A percentile compares a stretch with the other conserved stretches of the same genome.
These are phyloP conservation scores for Arothron firmamentum DNA, from an alignment of 2,113 vertebrate genomes.

Conservation along the genomic window DNA sequence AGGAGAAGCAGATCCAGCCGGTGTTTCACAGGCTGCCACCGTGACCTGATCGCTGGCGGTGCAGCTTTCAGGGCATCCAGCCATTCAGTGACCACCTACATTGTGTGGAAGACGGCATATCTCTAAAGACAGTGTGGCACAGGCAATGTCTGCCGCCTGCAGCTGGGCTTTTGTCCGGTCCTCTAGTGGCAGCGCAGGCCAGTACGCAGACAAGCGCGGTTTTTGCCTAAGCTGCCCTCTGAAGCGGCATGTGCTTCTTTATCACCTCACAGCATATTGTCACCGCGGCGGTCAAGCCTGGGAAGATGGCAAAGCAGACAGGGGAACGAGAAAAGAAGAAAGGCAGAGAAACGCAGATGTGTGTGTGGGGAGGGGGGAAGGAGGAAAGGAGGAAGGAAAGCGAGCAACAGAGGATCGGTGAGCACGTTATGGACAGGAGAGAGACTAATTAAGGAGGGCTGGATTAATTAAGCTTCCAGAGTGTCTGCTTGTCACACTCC, in stretches of 20 bases:
- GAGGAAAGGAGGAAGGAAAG: constrained; percentile 15
- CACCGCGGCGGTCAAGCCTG: constrained; percentile 36
- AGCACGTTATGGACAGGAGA: constrained; percentile 56
- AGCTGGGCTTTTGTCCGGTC: constrained; percentile 67
- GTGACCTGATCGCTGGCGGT: constrained; percentile 38
- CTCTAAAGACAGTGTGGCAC: constrained; percentile 51
- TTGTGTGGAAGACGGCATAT: constrained; percentile 31
- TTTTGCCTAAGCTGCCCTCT: constrained; percentile 57
- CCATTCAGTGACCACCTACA: constrained; percentile 62
- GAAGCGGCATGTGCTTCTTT: constrained; percentile 57
- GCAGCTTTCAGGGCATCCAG: constrained; percentile 16
- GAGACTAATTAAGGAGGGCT: constrained; percentile 70
- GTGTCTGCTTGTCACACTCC: constrained; percentile 60
- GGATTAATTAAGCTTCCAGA: constrained; percentile 73
- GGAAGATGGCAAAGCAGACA: constrained; percentile 26
- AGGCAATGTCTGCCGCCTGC: constrained; percentile 41
- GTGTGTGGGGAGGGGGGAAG: constrained; percentile 8
- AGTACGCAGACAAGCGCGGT: constrained; percentile 41
- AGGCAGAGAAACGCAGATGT: constrained; percentile 8
- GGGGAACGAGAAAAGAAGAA: constrained; percentile 2
- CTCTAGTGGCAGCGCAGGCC: constrained; percentile 45
- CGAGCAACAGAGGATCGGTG: constrained; percentile 37
- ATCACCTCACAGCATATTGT: constrained; percentile 72
- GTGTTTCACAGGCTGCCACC: constrained; percentile 44
- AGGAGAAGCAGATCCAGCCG: constrained; percentile 31